These are phyloP conservation scores for Trichonephila clavata DNA, from an alignment of 1,140 invertebrate species.

Conservation along the genomic window DNA sequence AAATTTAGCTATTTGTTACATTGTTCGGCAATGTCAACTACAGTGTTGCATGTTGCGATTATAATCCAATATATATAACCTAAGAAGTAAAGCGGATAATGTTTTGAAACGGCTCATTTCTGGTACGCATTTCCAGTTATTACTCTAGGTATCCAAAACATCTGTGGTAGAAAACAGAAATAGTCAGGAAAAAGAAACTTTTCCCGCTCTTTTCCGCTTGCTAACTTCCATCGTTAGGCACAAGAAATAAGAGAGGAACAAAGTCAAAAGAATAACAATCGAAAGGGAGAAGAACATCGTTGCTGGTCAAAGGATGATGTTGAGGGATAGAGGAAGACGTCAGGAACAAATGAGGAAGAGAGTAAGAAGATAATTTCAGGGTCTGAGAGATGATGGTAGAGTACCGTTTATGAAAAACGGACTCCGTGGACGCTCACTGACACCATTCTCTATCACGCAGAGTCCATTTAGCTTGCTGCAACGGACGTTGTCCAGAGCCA, in stretches of 20 bases:
- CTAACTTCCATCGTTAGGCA: conserved; percentile 15
- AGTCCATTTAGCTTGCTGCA: conserved; percentile 3
- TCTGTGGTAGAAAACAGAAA: not conserved
- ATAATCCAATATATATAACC: not conserved
- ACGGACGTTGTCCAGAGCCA: conserved; percentile 14
- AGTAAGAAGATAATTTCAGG: conserved; percentile 39
- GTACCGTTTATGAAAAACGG: conserved; percentile 43
- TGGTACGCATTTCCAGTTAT: not conserved
- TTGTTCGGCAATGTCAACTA: too few relatives aligned
- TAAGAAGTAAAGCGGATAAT: not conserved
- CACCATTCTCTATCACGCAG: not conserved
- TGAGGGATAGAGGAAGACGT: conserved; percentile 16
- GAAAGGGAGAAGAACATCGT: not conserved
- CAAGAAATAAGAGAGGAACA: not conserved
- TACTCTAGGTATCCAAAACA: not conserved
- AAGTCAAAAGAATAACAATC: conserved; percentile 27
- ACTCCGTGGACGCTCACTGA: conserved; percentile 1
- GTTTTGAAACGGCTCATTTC: not conserved
- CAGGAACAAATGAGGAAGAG: conserved; percentile 43
- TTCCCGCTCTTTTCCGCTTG: not conserved
- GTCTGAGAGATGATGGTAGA: conserved; percentile 42
- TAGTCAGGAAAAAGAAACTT: not conserved
- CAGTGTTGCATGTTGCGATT: not conserved
- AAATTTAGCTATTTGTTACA: too few relatives aligned
- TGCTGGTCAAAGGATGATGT: not conserved